These are phyloP conservation scores for Plutomurus gul DNA, from an alignment of 1,140 invertebrate genomes.

Conservation along the genomic window DNA sequence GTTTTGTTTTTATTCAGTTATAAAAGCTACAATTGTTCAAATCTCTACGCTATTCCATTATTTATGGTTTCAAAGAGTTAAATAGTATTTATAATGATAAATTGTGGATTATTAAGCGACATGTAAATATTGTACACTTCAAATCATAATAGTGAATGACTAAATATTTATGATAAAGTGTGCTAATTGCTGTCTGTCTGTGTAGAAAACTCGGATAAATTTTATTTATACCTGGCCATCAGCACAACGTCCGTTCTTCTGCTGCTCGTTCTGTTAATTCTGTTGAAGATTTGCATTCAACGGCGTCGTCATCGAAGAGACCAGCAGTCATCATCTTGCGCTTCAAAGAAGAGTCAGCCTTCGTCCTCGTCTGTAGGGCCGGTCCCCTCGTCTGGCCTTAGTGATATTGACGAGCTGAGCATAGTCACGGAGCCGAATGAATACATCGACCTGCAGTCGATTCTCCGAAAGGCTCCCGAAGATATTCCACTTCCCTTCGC, in stretches of 20 bases:
- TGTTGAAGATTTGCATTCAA: slow-evolving; percentile 41
- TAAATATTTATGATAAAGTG: no score
- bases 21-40: no score
- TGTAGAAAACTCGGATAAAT: slow-evolving; percentile 76
- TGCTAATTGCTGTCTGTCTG: not conserved
- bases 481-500: slow-evolving; percentile 19
- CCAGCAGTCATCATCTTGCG: not conserved
- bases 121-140: no score
- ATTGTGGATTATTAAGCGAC: no score
- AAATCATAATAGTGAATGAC: no score
- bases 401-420: slow-evolving; percentile 54
- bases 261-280: slow-evolving; percentile 68
- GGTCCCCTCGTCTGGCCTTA: slow-evolving; percentile 43
- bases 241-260: slow-evolving; percentile 71
- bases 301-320: not conserved
- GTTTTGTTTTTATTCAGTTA: slow-evolving; percentile 54
- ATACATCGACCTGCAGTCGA: slow-evolving; percentile 49
- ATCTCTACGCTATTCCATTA: no score
- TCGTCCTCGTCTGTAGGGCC: slow-evolving; percentile 36
- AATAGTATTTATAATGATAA: no score
- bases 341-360: not conserved
- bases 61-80: no score
- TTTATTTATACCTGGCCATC: slow-evolving; percentile 75
- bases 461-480: slow-evolving; percentile 38
- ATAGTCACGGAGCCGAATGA: slow-evolving; percentile 40